Evolutionary conservation across 2,888 invertebrate species (phyloP), one percentile per base, ranked within the genome.

Genomic region (Chrysodeixis includens): DNA sequence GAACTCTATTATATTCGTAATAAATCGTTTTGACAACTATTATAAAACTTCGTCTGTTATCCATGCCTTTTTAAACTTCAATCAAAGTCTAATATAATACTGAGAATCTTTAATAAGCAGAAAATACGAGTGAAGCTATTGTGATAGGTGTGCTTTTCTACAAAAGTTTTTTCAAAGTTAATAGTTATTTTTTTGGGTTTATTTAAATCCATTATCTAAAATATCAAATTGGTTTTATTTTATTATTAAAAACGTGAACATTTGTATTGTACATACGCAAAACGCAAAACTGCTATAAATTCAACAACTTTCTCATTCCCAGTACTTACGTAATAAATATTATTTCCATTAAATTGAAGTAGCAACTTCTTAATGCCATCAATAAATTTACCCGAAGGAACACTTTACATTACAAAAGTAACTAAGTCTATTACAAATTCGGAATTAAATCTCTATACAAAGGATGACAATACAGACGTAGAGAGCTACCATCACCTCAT

Each of bases 1-100:
- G 62, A 71, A 55, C 12, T 53, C 61, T 22, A 52, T 52, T 58
- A n/a, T 51, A 22, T 40, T 53, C 16, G 30, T 10, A 20, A 35
- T 18, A 56, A 26, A 46, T 56, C 30, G 20, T 40, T 56, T 53
- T 10, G 22, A 55, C 14, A 40, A 52, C 30, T 64, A 56, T 55
- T 30, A 63, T 53, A 57, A 61, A 61, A 30, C 30, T 54, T 60
- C n/a, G 16, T 14, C 10, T 26, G 22, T 30, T 12, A 53, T n/a
- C 30, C 14, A 26, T 53, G n/a, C 53, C 14, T 22, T 22, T 14
- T 12, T 26, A 52, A 22, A 20, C 10, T 52, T 52, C 8, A 52
- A 22, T 52, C 14, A 14, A 6, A 5, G 3, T 52, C 8, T 26
- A 22, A 26, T 35, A 12, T 14, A 35, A 12, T 35, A 3, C 35